These are phyloP conservation scores for Zaprionus taronus DNA, from an alignment of 1,140 invertebrate genomes.

Conservation along the genomic window DNA sequence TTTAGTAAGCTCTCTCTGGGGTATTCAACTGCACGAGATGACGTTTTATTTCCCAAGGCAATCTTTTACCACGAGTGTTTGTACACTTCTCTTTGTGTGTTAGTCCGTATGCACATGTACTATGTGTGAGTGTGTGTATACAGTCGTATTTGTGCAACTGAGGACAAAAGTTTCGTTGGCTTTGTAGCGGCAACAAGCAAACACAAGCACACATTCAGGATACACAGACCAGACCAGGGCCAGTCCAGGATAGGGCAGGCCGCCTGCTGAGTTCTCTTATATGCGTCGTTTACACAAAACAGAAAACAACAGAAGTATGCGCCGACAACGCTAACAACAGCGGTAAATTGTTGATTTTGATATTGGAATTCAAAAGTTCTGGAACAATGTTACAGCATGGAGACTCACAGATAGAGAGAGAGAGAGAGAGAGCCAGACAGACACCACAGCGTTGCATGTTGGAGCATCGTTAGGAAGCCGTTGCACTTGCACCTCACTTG, in stretches of 20 bases:
- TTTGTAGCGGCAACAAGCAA: slow-evolving; percentile 79
- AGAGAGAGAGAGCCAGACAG: slow-evolving; percentile 17
- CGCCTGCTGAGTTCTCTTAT: slow-evolving; percentile 33
- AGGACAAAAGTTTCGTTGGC: slow-evolving; percentile 80
- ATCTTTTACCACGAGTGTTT: slow-evolving; percentile 79
- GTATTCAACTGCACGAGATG: slow-evolving; percentile 75
- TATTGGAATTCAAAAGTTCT: slow-evolving; percentile 77
- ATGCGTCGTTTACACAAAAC: slow-evolving; percentile 34
- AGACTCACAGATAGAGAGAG: slow-evolving; percentile 6
- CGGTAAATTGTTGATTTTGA: slow-evolving; percentile 78
- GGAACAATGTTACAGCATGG: slow-evolving; percentile 53
- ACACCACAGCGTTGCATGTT: slow-evolving; percentile 60
- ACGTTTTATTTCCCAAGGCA: slow-evolving; percentile 81
- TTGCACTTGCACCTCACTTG: slow-evolving; percentile 36
- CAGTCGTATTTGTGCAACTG: slow-evolving; percentile 76
- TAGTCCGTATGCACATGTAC: slow-evolving; percentile 8
- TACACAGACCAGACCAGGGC: slow-evolving; percentile 20
- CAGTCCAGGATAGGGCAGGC: slow-evolving; percentile 9
- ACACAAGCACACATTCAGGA: slow-evolving; percentile 48
- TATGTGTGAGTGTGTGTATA: slow-evolving; percentile 54
- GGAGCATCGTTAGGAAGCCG: slow-evolving; percentile 50
- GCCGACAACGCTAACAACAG: slow-evolving; percentile 68
- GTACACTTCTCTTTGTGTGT: slow-evolving; percentile 51
- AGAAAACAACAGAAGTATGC: slow-evolving; percentile 37
- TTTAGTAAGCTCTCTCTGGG: slow-evolving; percentile 81